phyloP scores from a whole-genome alignment of 2,797 vertebrate genomes.

The Pteropus rufus region DNA sequence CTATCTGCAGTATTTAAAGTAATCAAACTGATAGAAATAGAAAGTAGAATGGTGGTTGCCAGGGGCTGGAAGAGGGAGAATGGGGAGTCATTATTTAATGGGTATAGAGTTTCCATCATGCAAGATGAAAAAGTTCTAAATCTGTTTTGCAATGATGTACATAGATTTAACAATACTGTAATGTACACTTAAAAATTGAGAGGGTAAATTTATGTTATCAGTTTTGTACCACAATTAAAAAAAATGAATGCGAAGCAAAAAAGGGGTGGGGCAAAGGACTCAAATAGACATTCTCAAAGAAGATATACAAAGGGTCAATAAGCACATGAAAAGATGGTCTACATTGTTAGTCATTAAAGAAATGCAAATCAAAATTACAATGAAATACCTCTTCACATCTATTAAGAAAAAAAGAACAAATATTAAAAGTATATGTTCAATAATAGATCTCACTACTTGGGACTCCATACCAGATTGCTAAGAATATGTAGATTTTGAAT shows the following conservation, averaged over 20 bases:
- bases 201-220: background rate
- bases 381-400: background rate
- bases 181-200: background rate
- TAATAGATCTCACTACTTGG: background rate
- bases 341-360: background rate
- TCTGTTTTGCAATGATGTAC: background rate
- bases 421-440: background rate
- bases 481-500: background rate
- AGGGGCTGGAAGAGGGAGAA: background rate
- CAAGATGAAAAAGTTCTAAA: background rate
- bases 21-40: background rate
- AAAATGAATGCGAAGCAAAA: background rate
- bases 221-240: background rate
- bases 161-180: background rate
- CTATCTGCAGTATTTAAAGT: background rate
- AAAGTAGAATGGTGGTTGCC: background rate
- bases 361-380: background rate
- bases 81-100: background rate
- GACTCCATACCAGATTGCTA: background rate
- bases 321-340: background rate
- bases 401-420: background rate
- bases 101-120: background rate
- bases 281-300: background rate
- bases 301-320: background rate
- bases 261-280: background rate